phyloP scores from a whole-genome alignment of 2,797 vertebrate genomes.

The Sebastes hubbsi region DNA sequence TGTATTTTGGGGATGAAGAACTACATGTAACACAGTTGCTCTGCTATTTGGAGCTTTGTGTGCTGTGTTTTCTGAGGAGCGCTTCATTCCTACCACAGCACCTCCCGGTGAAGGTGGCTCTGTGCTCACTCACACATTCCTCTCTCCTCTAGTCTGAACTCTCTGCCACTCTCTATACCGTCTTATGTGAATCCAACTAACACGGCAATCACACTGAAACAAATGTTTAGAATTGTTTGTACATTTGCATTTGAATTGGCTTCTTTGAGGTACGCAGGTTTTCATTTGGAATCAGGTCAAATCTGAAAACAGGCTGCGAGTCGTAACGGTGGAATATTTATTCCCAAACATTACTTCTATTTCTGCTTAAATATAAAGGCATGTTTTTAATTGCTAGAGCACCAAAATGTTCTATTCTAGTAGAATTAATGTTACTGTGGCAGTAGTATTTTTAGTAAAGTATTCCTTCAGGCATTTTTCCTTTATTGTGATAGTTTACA shows the following conservation, averaged over 20 bases:
- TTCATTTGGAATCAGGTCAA: slow-evolving; percentile 20
- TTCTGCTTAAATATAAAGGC: background rate
- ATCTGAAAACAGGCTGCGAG: slow-evolving; percentile 6
- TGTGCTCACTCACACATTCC: background rate
- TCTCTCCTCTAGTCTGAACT: background rate
- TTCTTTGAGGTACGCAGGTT: slow-evolving; percentile 3
- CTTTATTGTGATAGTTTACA: background rate
- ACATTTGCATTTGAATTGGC: slow-evolving; percentile 8
- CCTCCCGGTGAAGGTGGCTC: slow-evolving; percentile 2
- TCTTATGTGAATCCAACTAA: background rate
- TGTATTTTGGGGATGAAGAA: background rate
- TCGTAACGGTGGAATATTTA: background rate
- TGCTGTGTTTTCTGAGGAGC: background rate
- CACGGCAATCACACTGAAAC: background rate
- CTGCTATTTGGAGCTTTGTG: background rate
- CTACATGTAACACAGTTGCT: background rate
- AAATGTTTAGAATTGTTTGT: background rate
- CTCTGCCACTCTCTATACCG: background rate
- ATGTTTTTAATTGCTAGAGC: background rate
- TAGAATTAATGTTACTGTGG: background rate
- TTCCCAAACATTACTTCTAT: background rate
- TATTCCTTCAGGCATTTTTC: background rate
- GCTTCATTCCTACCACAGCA: background rate
- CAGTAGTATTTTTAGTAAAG: too few relatives aligned
- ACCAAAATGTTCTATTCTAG: background rate